These are phyloP conservation scores for Tetramorium bicarinatum DNA, from an alignment of 2,888 invertebrate genomes.

Conservation along the genomic window DNA sequence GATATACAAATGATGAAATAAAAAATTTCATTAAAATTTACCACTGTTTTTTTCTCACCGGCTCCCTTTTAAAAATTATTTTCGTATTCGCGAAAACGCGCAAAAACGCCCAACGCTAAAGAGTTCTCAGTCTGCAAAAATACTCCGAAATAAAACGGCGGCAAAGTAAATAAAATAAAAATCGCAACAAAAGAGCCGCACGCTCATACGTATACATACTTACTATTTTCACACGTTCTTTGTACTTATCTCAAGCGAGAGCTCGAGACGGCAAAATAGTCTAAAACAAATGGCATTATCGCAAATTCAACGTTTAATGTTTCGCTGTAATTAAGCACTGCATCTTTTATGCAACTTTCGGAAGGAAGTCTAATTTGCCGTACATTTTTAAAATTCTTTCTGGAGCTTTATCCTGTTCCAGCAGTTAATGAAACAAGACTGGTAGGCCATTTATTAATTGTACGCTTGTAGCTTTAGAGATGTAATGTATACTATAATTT, in stretches of 20 bases:
- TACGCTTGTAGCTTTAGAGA: not conserved
- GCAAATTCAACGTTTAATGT: not conserved
- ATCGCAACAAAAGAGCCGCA: not conserved
- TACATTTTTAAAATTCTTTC: not conserved
- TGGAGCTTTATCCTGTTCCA: not conserved
- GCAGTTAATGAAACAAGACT: not conserved
- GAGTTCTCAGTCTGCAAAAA: no score
- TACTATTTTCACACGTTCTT: not conserved
- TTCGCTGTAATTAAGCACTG: not conserved
- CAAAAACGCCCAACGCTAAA: no score
- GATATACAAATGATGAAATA: not conserved
- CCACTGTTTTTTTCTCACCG: not conserved
- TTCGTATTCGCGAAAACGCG: no score
- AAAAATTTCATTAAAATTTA: not conserved
- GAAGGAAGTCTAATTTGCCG: not conserved
- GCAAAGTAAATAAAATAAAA: not conserved
- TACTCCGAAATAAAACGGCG: no score
- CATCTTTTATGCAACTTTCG: not conserved
- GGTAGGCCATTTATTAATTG: constrained; percentile 18
- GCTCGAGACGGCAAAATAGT: not conserved
- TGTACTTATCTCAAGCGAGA: not conserved
- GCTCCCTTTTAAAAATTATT: not conserved
- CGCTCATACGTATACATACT: not conserved
- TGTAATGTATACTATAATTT: not conserved
- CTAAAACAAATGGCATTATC: not conserved